Evolutionary conservation across 1,140 invertebrate genomes (phyloP), one percentile per base, ranked within the genome.

Genomic region (Papilio polyxenes): DNA sequence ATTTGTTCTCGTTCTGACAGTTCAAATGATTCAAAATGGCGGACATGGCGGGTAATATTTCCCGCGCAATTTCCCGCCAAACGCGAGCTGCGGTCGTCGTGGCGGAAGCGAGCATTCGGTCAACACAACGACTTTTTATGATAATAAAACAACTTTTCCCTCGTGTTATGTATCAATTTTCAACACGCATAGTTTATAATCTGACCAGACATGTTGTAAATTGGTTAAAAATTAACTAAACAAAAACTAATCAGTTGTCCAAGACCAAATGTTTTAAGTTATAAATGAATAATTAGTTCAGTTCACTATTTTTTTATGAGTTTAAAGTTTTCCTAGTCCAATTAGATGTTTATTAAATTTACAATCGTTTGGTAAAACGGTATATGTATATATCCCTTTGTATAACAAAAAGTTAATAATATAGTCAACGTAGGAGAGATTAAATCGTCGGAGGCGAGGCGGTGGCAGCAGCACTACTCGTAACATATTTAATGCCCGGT

Each of bases 61-160:
- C 74, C 44, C 37, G 74, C 74, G 74, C 74, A 75, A 75, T 75
- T 75, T 75, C 74, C 74, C 74, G 74, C 74, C 74, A 40, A 48
- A 40, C 15, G 8, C 7, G 20, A 9, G n/a, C 17, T 75, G 74
- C n/a, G 74, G 74, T 75, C 44, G 17, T 9, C 74, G 44, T 40
- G 40, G 8, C 74, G 74, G 74, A 75, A 75, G 44, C 74, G 74
- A 75, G 40, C 74, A n/a, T 75, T 75, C 74, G 74, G 74, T 75
- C 37, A 74, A 37, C 4, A 75, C 74, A 75, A 49, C 8, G 7
- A 75, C 74, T 49, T 49, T 75, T 75, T 1, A 75, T 20, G 17
- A 75, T 49, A 17, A 48, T 48, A 75, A 44, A 23, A 75, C 48
- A 75, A 75, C n/a, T 75, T 49, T 75, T 49, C 7, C 13, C 5